Base-by-base conservation (phyloP, 2,888 invertebrate species). In the Meiosimyza decipiens region DNA sequence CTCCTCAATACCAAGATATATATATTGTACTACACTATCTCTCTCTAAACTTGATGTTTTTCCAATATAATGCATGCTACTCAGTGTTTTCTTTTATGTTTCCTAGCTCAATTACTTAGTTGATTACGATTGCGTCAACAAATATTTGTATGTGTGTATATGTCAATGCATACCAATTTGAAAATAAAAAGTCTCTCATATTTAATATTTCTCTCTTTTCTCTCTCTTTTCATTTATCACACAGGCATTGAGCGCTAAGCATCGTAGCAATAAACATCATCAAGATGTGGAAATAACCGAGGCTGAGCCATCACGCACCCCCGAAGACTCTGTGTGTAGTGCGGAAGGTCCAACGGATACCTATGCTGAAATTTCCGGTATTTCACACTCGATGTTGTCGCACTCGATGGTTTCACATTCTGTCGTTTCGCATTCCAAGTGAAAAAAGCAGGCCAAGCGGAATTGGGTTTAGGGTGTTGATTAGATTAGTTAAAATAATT, bases 251-350 rank as follows among this genome's bases (percentile, higher is more conserved):
- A 94, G 95, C 88, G 93, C 94, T 80, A 91, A 92, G 79, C 80
- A 90, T 88, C 85, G 90, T 87, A 86, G 89, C 88, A 86, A 85
- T 86, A 85, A 89, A 79, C 86, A 85, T 73, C 88, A 89, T 87
- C 90, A 90, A 83, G 91, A 89, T 78, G 89, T 90, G 77, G 92
- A 92, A 85, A 90, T 91, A 72, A 92, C 92, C 77, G 93, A 93
- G 86, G 92, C 92, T 18, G 95, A 95, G 87, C 92, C 93, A 68
- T 95, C 95, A 28, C 91, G 94, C 77, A 95, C 95, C 18, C 95
- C 95, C 13, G 96, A 96, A 87, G 96, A 96, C 88, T 95, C 95
- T 1, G 94, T 95, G 59, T 96, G 95, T 88, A 95, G 95, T 81
- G 92, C 91, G 78, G 96, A 96, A 87, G 96, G 95, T 3, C 93